phyloP scores from a whole-genome alignment of 2,888 invertebrate species.

The Aspidapion aeneum region DNA sequence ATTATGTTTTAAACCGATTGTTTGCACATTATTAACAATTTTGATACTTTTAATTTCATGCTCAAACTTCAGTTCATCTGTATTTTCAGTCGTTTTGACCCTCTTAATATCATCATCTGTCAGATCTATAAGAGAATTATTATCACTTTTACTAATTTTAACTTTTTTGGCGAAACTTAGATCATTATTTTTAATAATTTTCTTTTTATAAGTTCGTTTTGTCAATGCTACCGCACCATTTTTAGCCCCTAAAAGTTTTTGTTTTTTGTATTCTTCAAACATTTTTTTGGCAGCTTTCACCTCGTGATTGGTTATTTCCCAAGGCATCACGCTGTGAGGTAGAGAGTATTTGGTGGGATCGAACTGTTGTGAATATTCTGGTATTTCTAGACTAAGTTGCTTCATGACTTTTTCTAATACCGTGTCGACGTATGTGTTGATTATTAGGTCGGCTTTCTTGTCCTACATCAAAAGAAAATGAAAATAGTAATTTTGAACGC shows the following conservation, averaged over 20 bases:
- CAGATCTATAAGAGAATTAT: background rate
- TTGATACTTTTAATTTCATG: background rate
- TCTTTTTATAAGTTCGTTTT: background rate
- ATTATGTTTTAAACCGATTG: background rate
- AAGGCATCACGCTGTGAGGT: constrained; percentile 54
- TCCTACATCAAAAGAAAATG: too few species aligned
- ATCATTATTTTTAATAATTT: background rate
- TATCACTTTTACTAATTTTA: constrained; percentile 4
- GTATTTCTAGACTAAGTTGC: constrained; percentile 68
- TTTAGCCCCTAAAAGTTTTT: background rate
- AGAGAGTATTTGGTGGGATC: constrained; percentile 64
- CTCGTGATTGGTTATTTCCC: constrained; percentile 65
- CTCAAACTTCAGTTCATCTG: too few species aligned
- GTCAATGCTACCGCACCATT: background rate
- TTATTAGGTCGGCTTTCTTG: constrained; percentile 84
- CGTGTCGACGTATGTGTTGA: constrained; percentile 86
- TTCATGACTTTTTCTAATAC: constrained; percentile 73
- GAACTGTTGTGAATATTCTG: constrained; percentile 59
- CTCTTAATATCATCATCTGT: background rate
- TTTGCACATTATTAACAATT: background rate
- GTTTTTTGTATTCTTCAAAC: constrained; percentile 48
- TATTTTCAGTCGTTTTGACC: background rate
- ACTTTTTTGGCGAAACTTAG: background rate
- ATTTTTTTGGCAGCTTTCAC: constrained; percentile 60
- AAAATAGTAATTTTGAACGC: too few species aligned